Base-by-base conservation (phyloP, 2,888 invertebrate species). In the Trissolcus brochymenae region DNA sequence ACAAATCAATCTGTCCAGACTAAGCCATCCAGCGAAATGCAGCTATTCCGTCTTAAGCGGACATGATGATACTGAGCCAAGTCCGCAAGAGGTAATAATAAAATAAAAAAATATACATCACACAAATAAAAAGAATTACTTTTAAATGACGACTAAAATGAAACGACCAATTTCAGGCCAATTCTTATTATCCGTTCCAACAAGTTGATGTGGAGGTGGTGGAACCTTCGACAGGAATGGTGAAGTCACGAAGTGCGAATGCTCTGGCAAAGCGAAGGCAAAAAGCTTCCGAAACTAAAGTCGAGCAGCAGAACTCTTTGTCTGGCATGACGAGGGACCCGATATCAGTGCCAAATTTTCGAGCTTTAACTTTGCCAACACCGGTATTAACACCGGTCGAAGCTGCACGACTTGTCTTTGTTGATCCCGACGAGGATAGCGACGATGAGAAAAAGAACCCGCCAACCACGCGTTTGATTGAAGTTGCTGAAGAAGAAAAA, bases 341-440 rank as follows among this genome's bases (percentile, higher is more conserved):
- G 0, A 92, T 93, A 56, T 94, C 94, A 3, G 94, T 94, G 82
- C 94, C 94, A 80, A 94, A 94, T 87, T 94, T 94, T 86, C 91
- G 92, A 4, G 92, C 92, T 67, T 90, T 94, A 81, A 91, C 92
- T 3, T 88, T 93, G 46, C 92, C 93, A 40, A 92, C 93, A 2
- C 93, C 93, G 7, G 92, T 92, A 17, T 89, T 94, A 56, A 93
- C 94, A 0, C 93, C 94, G 0, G 91, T 92, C 13, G 93, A 93
- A 86, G 93, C 93, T 2, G 90, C 94, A 0, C 91, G 93, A 81
- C 90, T 94, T 11, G 94, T 94, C 0, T 94, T 93, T 85, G 89
- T 94, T 49, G 94, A 93, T 84, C 93, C 93, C 0, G 94, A 94
- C 79, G 89, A 89, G 73, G 93, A 93, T 76, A 93, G 93, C 81